Conservation (phyloP, 2,113 vertebrate genomes). For the Grallaria varia region DNA sequence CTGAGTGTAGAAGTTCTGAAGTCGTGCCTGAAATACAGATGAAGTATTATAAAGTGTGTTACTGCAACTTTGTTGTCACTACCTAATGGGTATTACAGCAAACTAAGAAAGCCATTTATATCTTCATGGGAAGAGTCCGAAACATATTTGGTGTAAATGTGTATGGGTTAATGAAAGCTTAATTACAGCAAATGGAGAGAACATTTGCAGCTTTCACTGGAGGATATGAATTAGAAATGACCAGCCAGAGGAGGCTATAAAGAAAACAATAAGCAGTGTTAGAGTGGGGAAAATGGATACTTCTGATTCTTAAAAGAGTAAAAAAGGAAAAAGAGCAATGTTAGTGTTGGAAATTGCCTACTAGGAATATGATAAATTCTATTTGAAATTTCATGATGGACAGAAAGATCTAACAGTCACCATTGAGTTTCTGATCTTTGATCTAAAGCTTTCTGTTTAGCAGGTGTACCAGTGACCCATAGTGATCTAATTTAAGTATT, state of each 20-base stretch:
- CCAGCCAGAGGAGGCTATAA: not conserved
- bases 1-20: not conserved
- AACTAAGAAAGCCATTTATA: not conserved
- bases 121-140: not conserved
- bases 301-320: not conserved
- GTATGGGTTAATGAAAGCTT: slow-evolving; percentile 27
- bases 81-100: not conserved
- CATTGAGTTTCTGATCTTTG: not conserved
- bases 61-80: not conserved
- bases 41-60: not conserved
- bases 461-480: not conserved
- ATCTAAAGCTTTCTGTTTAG: not conserved
- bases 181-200: slow-evolving; percentile 42
- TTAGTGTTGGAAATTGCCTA: not conserved
- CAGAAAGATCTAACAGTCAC: not conserved
- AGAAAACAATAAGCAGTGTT: slow-evolving; percentile 26
- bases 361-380: not conserved
- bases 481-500: slow-evolving; percentile 16
- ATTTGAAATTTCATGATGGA: not conserved
- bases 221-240: slow-evolving; percentile 10
- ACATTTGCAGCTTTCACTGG: not conserved
- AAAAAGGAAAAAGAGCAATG: not conserved
- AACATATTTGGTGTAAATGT: not conserved
- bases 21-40: not conserved
- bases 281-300: not conserved